phyloP scores from a whole-genome alignment of 2,113 vertebrate species.

The Platichthys flesus region DNA sequence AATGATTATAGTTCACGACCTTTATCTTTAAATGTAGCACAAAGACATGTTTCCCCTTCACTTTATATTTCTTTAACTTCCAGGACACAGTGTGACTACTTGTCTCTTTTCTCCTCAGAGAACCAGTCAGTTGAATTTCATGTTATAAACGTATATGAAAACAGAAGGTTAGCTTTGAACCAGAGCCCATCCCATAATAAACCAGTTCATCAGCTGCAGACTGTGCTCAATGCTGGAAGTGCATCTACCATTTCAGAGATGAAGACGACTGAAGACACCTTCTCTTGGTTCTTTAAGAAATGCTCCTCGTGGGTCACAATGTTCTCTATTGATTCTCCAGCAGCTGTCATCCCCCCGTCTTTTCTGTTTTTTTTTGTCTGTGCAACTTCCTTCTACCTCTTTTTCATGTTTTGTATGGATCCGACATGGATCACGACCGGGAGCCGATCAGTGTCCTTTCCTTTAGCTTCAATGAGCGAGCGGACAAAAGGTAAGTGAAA shows the following conservation, averaged over 20 bases:
- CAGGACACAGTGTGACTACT: not conserved
- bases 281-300: not conserved
- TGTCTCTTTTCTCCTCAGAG: not conserved
- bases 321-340: constrained; percentile 65
- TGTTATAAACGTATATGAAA: too few relatives aligned
- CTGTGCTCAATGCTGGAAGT: too few relatives aligned
- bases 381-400: constrained; percentile 17
- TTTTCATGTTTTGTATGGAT: constrained; percentile 22
- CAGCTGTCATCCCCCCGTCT: constrained; percentile 37
- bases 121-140: too few relatives aligned
- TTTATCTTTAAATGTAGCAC: constrained; percentile 15
- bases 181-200: too few relatives aligned
- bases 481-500: not conserved
- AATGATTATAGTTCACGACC: constrained; percentile 24
- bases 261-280: not conserved
- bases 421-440: constrained; percentile 44
- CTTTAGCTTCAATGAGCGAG: constrained; percentile 26
- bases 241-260: not conserved
- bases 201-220: too few relatives aligned
- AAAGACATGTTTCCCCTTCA: constrained; percentile 14
- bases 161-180: too few relatives aligned
- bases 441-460: not conserved
- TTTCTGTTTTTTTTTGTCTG: constrained; percentile 65
- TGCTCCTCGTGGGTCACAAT: constrained; percentile 17
- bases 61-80: not conserved